Evolutionary conservation across 92 coral and sea anemone species (phyloP).

Genomic region (Scolanthus callimorphus): DNA sequence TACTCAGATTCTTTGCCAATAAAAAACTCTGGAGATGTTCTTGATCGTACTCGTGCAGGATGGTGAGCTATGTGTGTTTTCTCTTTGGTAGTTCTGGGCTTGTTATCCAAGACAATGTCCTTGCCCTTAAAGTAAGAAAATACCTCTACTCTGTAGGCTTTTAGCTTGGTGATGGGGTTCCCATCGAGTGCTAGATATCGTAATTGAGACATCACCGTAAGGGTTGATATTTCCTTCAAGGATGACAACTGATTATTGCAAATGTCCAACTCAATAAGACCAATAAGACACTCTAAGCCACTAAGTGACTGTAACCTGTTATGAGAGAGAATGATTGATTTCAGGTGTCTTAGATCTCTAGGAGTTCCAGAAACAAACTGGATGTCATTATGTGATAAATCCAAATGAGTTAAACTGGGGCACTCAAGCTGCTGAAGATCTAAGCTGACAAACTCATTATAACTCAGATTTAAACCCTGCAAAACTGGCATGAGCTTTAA

Average conservation of each 20-base stretch:
- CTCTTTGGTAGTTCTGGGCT: conserved; percentile 44
- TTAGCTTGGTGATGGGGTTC: conserved; percentile 60
- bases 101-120: conserved; percentile 66
- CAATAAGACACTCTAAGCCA: conserved; percentile 70
- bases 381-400: conserved; percentile 76
- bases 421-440: conserved; percentile 85
- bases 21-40: conserved; percentile 48
- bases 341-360: conserved; percentile 68
- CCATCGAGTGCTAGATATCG: conserved; percentile 54
- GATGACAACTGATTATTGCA: conserved; percentile 46
- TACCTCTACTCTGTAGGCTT: conserved; percentile 46
- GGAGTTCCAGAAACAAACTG: conserved; percentile 82
- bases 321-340: conserved; percentile 68
- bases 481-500: conserved; percentile 81
- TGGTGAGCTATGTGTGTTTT: conserved; percentile 27
- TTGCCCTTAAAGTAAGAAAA: conserved; percentile 63
- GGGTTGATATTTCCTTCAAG: conserved; percentile 64
- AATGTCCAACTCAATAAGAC: conserved; percentile 81
- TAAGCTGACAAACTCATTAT: conserved; percentile 81
- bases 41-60: conserved; percentile 43
- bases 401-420: conserved; percentile 70
- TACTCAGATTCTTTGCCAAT: conserved; percentile 3
- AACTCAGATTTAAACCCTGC: conserved; percentile 78
- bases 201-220: conserved; percentile 66
- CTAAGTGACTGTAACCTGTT: conserved; percentile 73